These are phyloP conservation scores for Cairina moschata DNA, from an alignment of 2,113 vertebrate genomes.

Conservation along the genomic window DNA sequence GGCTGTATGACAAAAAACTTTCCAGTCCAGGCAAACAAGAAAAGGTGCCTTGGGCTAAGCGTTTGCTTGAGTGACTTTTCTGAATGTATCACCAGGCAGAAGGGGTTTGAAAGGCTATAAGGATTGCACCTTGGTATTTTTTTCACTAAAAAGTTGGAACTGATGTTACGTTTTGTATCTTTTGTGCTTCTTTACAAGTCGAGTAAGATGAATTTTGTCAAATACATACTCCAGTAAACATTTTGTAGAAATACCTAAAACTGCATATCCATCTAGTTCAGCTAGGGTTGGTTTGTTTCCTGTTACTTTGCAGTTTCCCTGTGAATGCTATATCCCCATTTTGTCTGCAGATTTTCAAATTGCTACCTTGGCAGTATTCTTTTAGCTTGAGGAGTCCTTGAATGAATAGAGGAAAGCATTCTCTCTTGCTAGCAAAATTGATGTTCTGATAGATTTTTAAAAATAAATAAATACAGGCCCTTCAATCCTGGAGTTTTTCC, in stretches of 20 bases:
- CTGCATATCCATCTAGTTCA: background rate
- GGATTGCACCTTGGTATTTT: background rate
- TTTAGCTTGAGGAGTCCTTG: conserved; percentile 26
- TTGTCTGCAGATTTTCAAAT: conserved; percentile 20
- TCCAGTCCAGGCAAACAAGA: accelerated
- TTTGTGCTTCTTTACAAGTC: background rate
- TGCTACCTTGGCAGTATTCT: conserved; percentile 30
- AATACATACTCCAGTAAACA: background rate
- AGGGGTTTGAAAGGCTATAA: accelerated
- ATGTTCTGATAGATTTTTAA: background rate
- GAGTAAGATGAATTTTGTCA: background rate
- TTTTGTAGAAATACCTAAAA: background rate
- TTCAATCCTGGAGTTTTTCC: background rate
- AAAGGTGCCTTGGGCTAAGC: background rate
- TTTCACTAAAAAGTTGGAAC: background rate
- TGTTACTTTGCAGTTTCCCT: background rate
- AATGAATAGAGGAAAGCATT: background rate
- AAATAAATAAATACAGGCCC: background rate
- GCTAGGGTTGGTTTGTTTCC: background rate
- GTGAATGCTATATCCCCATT: background rate
- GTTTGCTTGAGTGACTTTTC: background rate
- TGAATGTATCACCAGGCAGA: background rate
- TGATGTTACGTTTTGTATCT: background rate
- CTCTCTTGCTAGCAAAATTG: background rate
- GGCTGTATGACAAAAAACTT: background rate